Conservation (phyloP, 2,797 vertebrate genomes). For the Gallinago solitaria region DNA sequence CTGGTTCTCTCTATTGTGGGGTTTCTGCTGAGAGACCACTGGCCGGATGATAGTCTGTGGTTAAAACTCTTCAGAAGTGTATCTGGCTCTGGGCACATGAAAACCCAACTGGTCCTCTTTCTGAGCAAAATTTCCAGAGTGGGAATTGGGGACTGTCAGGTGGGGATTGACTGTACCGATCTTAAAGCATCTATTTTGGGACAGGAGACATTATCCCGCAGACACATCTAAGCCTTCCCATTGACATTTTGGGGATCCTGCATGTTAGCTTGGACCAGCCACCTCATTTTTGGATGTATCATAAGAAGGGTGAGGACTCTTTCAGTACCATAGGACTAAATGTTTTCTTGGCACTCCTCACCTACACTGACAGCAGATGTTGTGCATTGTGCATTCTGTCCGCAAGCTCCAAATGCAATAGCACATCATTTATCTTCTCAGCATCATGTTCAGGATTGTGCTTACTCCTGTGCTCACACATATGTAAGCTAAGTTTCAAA, state of each 20-base stretch:
- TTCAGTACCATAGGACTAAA: not conserved
- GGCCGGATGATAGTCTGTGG: not conserved
- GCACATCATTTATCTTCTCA: not conserved
- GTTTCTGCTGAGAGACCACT: not conserved
- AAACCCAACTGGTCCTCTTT: not conserved
- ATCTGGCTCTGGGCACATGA: not conserved
- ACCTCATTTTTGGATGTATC: not conserved
- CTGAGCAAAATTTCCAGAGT: not conserved
- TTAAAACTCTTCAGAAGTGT: not conserved
- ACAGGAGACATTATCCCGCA: rapidly evolving
- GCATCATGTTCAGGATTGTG: not conserved
- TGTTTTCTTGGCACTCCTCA: not conserved
- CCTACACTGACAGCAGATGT: not conserved
- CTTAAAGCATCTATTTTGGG: not conserved
- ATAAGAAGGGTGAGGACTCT: not conserved
- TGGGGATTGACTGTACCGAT: not conserved
- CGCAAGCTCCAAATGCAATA: not conserved
- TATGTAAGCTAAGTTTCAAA: not conserved
- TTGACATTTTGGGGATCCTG: not conserved
- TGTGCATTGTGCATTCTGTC: not conserved
- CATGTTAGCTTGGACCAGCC: not conserved
- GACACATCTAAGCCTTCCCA: not conserved
- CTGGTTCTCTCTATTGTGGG: not conserved
- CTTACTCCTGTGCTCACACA: not conserved
- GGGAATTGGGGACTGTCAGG: not conserved